Evolutionary conservation across 1,140 invertebrate genomes (phyloP).

Genomic region (Acromyrmex echinatior): DNA sequence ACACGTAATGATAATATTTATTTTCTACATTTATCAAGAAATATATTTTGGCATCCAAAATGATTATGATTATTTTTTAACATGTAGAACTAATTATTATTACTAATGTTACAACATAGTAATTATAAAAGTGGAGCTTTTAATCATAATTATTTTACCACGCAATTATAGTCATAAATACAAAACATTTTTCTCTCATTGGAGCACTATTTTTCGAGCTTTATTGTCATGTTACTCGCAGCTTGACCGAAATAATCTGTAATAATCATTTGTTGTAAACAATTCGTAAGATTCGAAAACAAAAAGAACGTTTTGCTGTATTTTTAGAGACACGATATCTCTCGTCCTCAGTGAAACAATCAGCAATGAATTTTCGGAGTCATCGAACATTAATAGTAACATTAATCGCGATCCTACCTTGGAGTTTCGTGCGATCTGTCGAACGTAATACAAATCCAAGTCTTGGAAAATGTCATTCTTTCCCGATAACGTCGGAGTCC

Average conservation of each 20-base stretch:
- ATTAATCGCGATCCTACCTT: conserved; percentile 84
- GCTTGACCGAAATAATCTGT: background rate
- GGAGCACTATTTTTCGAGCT: no score
- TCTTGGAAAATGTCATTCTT: conserved; percentile 87
- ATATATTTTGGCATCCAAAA: no score
- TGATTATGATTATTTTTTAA: no score
- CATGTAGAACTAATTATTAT: no score
- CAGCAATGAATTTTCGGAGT: background rate
- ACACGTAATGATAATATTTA: no score
- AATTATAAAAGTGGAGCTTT: no score
- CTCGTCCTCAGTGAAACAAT: background rate
- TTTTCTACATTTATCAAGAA: no score
- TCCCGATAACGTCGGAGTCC: conserved; percentile 21
- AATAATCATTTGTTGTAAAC: background rate
- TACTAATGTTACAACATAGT: no score
- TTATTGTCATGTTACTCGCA: background rate
- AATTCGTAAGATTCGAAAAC: background rate
- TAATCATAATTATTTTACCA: no score
- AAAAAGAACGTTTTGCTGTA: background rate
- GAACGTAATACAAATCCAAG: conserved; percentile 88
- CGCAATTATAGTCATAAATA: no score
- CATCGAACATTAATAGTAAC: background rate
- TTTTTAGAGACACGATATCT: background rate
- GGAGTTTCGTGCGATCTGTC: conserved; percentile 88
- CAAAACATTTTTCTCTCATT: no score